Base-by-base conservation (phyloP, 2,113 vertebrate genomes). In the Zonotrichia leucophrys region DNA sequence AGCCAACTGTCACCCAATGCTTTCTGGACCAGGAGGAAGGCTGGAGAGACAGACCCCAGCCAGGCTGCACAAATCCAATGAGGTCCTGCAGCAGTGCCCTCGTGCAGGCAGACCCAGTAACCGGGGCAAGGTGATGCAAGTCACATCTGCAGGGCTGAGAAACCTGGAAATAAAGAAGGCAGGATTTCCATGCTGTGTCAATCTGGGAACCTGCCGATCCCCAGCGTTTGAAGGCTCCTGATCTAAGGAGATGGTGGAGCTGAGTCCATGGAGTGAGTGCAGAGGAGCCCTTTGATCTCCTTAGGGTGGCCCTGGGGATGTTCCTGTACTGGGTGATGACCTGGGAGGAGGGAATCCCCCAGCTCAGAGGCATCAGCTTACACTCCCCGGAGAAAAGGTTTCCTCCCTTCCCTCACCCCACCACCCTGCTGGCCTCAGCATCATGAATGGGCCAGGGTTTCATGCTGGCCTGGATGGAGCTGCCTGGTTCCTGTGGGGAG, bases 381-480 rank as follows among this genome's bases (percentile, higher is more conserved):
- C 23, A 39, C 14, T 62, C 8, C 35, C 5, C 16, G 4, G 17
- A 12, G 30, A 44, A 78, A 67, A 31, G 7, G 31, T 39, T 41
- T 56, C 25, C 81, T 13, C 9, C 33, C 5, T 76, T 78, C 58
- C 62, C 28, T 72, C 22, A 79, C 9, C 23, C 25, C 46, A 47
- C 11, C 6, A 13, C 11, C 5, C 7, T 62, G 31, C 18, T 35
- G 37, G 12, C 50, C 31, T 74, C 50, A 60, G 17, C 46, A 37
- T 15, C 30, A 8, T 1, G 0, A 63, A 14, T 0, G 24, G 28
- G 25, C 28, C 53, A 37, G 74, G 8, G 9, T 14, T 69, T 56
- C 23, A 14, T 15, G 15, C 2, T 28, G 1, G 28, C 11, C 0
- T 0, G 41, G 4, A 2, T 75, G 37, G 23, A 24, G 31, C 53